Evolutionary conservation across 2,888 invertebrate genomes (phyloP).

Genomic region (Callinectes sapidus): DNA sequence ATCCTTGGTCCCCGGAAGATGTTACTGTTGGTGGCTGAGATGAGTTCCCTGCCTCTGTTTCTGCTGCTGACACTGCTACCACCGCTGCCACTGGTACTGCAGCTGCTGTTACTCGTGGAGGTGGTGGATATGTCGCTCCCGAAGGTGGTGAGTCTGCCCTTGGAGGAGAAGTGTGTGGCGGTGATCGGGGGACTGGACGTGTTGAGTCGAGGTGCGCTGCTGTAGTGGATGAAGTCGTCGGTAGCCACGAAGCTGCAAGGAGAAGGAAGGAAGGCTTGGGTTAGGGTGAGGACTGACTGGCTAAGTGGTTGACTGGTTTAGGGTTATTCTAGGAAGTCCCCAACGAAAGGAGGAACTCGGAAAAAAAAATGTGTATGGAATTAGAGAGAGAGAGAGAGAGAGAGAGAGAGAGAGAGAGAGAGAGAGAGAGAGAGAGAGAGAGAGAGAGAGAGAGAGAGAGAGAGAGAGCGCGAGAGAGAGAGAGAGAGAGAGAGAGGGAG

Average conservation of each 20-base stretch:
- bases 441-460: conserved; percentile 25
- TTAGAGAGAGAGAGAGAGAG: neutral
- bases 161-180: neutral
- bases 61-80: conserved; percentile 5
- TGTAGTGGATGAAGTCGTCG: conserved; percentile 64
- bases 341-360: neutral
- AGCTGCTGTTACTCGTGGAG: conserved; percentile 18
- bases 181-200: neutral
- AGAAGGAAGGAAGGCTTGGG: neutral
- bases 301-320: conserved; percentile 14
- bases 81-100: conserved; percentile 26
- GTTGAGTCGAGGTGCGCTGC: conserved; percentile 41
- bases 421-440: conserved; percentile 24
- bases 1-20: neutral
- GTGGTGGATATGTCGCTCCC: neutral
- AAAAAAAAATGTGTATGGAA: neutral
- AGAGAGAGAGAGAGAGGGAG: neutral
- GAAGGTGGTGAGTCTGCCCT: neutral
- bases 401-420: neutral
- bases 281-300: neutral
- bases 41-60: neutral
- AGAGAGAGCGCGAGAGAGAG: conserved; percentile 6
- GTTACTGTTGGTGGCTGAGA: neutral
- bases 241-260: conserved; percentile 53
- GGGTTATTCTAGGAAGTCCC: neutral